These are phyloP conservation scores for Clostera curtula DNA, from an alignment of 2,888 invertebrate species.

Conservation along the genomic window DNA sequence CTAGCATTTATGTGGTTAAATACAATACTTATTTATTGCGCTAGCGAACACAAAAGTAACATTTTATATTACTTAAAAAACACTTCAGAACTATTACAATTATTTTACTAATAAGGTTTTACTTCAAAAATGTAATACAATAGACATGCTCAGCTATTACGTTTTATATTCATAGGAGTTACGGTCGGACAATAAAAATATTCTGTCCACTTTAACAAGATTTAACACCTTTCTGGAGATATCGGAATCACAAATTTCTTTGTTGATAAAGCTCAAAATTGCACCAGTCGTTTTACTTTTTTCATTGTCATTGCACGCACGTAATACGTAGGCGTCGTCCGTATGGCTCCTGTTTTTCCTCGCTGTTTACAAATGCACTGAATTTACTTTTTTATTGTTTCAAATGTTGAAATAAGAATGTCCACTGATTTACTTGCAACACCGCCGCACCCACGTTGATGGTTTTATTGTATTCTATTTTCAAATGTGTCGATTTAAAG, in stretches of 20 bases:
- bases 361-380: constrained; percentile 53
- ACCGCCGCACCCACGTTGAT: constrained; percentile 15
- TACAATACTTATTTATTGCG: no score
- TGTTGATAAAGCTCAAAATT: no score
- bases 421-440: constrained; percentile 25
- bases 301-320: constrained; percentile 50
- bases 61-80: no score
- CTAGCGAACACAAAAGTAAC: no score
- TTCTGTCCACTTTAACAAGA: constrained; percentile 23
- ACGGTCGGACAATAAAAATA: constrained; percentile 47
- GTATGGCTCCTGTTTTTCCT: constrained; percentile 58
- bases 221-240: constrained; percentile 12
- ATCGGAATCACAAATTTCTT: no score
- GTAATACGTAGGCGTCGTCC: constrained; percentile 54
- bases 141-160: no score
- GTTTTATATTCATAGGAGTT: no score
- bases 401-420: constrained; percentile 27
- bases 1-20: no score
- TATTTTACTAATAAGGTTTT: no score
- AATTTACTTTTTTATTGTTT: constrained; percentile 37
- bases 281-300: no score
- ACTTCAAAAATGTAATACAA: no score
- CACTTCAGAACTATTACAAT: no score
- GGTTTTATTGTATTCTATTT: constrained; percentile 11
- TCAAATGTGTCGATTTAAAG: constrained; percentile 8